Percentiles rank a stretch among this genome's conserved stretches.
Evolutionary conservation across 2,113 vertebrate genomes (phyloP).

Genomic region (Sclerurus mexicanus): DNA sequence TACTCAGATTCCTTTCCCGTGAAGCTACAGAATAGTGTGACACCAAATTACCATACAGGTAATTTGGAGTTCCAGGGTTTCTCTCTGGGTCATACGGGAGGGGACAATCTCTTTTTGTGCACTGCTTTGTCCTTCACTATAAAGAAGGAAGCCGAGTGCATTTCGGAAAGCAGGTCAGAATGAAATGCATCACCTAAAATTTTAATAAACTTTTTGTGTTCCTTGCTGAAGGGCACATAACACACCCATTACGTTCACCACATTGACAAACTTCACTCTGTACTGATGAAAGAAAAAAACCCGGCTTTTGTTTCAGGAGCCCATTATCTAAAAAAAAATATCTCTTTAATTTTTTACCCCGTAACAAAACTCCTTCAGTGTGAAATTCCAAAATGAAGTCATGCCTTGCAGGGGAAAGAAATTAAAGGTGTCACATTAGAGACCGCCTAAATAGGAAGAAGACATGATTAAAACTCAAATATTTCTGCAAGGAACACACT

Average conservation of each 20-base stretch:
- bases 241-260: not conserved
- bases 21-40: not conserved
- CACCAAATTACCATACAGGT: not conserved
- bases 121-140: not conserved
- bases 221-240: not conserved
- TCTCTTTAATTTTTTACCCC: not conserved
- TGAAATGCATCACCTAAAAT: not conserved
- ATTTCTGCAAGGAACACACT: not conserved
- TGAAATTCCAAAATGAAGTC: not conserved
- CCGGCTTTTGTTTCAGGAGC: not conserved
- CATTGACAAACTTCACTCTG: not conserved
- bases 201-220: slow-evolving; percentile 31
- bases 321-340: not conserved
- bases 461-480: not conserved
- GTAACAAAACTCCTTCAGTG: not conserved
- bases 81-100: not conserved
- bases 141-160: not conserved
- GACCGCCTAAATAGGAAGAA: not conserved
- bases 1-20: not conserved
- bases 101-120: not conserved
- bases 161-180: not conserved
- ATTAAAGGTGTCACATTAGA: not conserved
- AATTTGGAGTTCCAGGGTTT: not conserved
- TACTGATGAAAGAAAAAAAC: not conserved
- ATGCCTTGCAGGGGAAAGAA: not conserved